Evolutionary conservation across 2,888 invertebrate species (phyloP).

Genomic region (Halocaridina rubra): DNA sequence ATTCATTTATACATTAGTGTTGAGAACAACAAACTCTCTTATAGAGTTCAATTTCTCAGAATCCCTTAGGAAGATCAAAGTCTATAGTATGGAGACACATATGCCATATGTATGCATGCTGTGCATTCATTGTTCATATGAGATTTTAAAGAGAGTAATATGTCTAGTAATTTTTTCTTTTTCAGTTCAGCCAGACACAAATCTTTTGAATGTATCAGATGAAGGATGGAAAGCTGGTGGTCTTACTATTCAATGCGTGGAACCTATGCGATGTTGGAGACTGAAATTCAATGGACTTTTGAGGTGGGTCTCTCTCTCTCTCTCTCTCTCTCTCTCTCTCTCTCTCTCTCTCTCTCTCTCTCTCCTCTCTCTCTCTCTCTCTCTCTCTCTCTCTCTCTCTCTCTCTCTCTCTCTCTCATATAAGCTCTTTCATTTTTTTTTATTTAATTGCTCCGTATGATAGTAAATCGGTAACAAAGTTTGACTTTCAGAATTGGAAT

Average conservation of each 20-base stretch:
- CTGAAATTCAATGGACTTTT: constrained; percentile 80
- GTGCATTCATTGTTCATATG: no score
- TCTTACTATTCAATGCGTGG: constrained; percentile 75
- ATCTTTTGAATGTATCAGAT: not conserved
- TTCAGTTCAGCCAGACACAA: constrained; percentile 2
- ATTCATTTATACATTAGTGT: no score
- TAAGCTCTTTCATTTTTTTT: no score
- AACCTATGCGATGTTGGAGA: constrained; percentile 75
- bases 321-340: not conserved
- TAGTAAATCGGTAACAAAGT: no score
- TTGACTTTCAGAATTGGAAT: no score
- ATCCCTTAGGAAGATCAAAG: no score
- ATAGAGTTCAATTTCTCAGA: no score
- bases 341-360: not conserved
- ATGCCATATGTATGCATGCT: no score
- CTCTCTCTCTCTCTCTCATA: not conserved
- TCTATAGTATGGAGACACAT: no score
- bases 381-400: constrained; percentile 3
- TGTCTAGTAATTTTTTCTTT: not conserved
- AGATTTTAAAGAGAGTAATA: no score
- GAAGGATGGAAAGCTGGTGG: constrained; percentile 66
- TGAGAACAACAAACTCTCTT: no score
- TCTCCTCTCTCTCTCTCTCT: not conserved
- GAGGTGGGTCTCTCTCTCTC: constrained; percentile 68
- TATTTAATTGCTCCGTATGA: no score